phyloP scores from a whole-genome alignment of 2,888 invertebrate species.

The Tenthredo scrophulariae region DNA sequence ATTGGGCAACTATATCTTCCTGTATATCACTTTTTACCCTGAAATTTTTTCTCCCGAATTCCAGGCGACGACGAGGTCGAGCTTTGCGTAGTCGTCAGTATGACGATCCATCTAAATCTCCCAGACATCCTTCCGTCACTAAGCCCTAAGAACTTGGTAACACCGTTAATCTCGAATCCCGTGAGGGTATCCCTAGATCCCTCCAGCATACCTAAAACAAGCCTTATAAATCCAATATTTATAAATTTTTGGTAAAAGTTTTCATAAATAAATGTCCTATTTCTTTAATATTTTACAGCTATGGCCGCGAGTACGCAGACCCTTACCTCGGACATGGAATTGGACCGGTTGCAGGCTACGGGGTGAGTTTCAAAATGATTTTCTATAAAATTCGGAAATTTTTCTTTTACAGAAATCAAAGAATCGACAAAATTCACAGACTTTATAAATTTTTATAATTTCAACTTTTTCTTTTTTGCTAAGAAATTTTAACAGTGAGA shows the following conservation, averaged over 20 bases:
- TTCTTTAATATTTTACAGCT: constrained; percentile 80
- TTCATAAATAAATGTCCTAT: neutral
- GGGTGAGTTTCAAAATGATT: constrained; percentile 84
- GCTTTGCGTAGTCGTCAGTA: constrained; percentile 72
- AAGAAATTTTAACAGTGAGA: no score
- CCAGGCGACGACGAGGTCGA: constrained; percentile 68
- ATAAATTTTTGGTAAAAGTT: neutral
- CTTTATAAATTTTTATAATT: neutral
- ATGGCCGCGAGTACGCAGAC: constrained; percentile 95
- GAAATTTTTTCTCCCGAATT: constrained; percentile 54
- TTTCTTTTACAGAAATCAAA: no score
- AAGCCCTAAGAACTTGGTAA: constrained; percentile 61
- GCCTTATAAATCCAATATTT: neutral
- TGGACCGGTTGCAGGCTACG: constrained; percentile 97
- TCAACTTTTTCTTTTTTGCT: neutral
- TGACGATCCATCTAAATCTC: constrained; percentile 61
- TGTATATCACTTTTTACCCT: constrained; percentile 66
- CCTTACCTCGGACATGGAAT: constrained; percentile 97
- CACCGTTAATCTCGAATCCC: constrained; percentile 56
- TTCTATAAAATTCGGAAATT: constrained; percentile 13
- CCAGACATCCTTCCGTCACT: constrained; percentile 62
- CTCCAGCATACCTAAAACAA: constrained; percentile 25
- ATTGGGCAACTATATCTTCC: constrained; percentile 56
- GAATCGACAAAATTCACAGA: neutral
- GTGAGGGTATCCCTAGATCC: constrained; percentile 10